phyloP scores from a whole-genome alignment of 2,113 vertebrate species.

The Tragelaphus buxtoni region DNA sequence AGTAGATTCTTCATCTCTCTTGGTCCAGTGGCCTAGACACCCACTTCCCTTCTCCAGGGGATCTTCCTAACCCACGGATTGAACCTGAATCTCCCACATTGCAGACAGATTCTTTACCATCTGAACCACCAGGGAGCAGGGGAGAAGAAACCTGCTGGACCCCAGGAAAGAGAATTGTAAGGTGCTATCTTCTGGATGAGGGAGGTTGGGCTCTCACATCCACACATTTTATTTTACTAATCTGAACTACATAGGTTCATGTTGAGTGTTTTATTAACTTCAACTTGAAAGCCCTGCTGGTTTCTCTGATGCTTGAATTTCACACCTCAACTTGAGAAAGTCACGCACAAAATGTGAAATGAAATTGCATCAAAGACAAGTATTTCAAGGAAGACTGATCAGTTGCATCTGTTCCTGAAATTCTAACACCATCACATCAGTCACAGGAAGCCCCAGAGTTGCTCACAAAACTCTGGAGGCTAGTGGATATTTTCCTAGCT shows the following conservation, averaged over 20 bases:
- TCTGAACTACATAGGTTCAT: background rate
- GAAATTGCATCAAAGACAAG: background rate
- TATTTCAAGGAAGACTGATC: background rate
- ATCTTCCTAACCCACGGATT: background rate
- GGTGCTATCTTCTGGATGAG: background rate
- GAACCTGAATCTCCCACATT: background rate
- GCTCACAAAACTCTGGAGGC: background rate
- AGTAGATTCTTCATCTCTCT: background rate
- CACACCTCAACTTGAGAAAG: slow-evolving; percentile 45
- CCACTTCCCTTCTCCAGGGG: background rate
- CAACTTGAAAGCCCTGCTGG: background rate
- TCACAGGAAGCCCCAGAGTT: background rate
- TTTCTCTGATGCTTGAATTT: background rate
- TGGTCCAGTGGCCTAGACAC: background rate
- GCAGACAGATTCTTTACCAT: background rate
- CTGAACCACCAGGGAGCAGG: background rate
- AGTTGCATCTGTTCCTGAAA: background rate
- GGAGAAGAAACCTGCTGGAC: background rate
- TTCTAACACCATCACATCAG: background rate
- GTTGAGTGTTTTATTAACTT: background rate
- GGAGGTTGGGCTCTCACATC: background rate
- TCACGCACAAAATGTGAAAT: background rate
- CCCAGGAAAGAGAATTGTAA: background rate
- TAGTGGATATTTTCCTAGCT: background rate
- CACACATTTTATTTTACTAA: background rate